Base-by-base conservation (phyloP, 92 coral and sea anemone genomes). In the Scolanthus callimorphus region DNA sequence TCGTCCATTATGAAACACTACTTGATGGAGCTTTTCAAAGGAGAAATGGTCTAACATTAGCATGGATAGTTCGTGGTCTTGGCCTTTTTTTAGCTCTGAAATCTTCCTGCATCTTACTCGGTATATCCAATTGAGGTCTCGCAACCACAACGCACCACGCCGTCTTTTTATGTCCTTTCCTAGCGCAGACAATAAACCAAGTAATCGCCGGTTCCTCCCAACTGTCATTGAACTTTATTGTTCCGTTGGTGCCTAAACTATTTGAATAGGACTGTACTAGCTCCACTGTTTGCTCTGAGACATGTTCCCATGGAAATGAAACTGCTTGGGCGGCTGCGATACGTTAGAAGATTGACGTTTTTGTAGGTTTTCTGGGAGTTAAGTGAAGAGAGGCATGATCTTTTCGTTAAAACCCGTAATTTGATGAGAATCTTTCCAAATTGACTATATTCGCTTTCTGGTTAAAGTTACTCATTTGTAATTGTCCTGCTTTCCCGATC, bases 191-290 rank as follows among this genome's bases (percentile, higher is more conserved):
- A 23, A 64, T 74, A 25, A 74, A 74, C 81, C 81, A 65, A 34
- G 57, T 70, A 49, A 65, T 65, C 3, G 81, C n/a, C 4, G 68
- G 81, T 38, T 65, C 74, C 21, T 74, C 74, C 74, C 74, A 74
- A 46, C 74, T 29, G 2, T 59, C 73, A 53, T 65, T 63, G 22
- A 64, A 28, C 44, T 51, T 31, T 24, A 69, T 15, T 11, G 49
- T 69, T 25, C 76, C 58, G 19, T 69, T 45, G 37, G 59, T 74
- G 30, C 81, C 81, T 39, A 54, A 65, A 21, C 65, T 69, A 28
- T 74, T 48, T 2, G 73, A 51, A 28, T 74, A 53, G 15, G 71
- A 60, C 12, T 46, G 73, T 23, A 74, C 81, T 31, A 65, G 31
- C 50, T 24, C 28, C 20, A 25, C 55, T 31, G 81, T 75, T 29